Base-by-base conservation (phyloP, 2,113 vertebrate species). In the Plectropomus leopardus region DNA sequence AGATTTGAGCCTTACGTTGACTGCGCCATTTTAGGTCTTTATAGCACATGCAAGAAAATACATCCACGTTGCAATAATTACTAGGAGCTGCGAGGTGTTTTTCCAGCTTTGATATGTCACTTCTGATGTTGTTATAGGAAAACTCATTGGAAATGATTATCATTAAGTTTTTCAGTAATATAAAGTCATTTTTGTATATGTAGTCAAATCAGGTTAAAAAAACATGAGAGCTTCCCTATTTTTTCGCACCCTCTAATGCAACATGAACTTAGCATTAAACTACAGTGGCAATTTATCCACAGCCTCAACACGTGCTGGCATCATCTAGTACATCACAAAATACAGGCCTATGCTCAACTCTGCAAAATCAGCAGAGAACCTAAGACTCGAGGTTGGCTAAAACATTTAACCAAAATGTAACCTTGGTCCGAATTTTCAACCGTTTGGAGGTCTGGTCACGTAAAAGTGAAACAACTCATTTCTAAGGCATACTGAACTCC, bases 381-480 rank as follows among this genome's bases (percentile, higher is more conserved):
- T 7, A 53, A 45, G 3, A 57, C 14, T 23, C 16, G 34, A 45
- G 36, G 26, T 48, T 24, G 24, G 24, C 53, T 58, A 15, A 42
- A 21, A 30, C 16, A 42, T 76, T 48, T 3, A 34, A 24, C 4
- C 36, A 23, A 66, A 70, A 61, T 10, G 17, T 23, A 55, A 69
- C 19, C 15, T 36, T 73, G 36, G 67, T 79, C 57, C 14, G 1
- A 47, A 78, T 73, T 58, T n/a, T 36, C 23, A 70, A 21, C 30
- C 5, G 19, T 45, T 65, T 69, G 24, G n/a, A 79, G 44, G 24
- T 76, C 65, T 88, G 47, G 47, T 61, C 45, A 76, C 16, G 30
- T 16, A 47, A 58, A 21, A 48, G 70, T 42, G 9, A 70, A 53
- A 45, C 14, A 64, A 24, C 15, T 40, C 1, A 65, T 70, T 57